These are phyloP conservation scores for Daboia siamensis DNA, from an alignment of 2,113 vertebrate genomes.

Conservation along the genomic window DNA sequence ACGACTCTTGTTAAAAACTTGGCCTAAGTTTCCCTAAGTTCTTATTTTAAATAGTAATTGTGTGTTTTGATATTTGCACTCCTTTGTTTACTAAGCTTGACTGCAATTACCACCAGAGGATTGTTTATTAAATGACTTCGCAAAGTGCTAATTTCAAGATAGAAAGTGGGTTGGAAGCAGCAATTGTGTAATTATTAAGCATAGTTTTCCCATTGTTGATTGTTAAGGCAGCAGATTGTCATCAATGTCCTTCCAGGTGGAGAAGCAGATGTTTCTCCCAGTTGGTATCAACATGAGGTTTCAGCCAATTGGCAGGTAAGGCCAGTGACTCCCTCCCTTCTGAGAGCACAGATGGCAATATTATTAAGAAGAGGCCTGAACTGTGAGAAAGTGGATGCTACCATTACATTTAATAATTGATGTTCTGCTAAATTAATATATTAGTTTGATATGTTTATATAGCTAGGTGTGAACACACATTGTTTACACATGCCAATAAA, in stretches of 20 bases:
- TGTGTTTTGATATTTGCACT: not conserved
- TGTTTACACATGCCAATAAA: not conserved
- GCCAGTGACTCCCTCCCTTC: conserved; percentile 1
- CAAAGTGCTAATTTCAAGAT: conserved; percentile 44
- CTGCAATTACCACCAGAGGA: not conserved
- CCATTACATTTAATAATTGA: not conserved
- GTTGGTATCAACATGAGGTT: conserved; percentile 12
- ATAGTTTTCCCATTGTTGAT: conserved; percentile 9
- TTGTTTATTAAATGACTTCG: conserved; percentile 22
- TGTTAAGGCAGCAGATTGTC: conserved; percentile 40
- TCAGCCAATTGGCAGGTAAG: conserved; percentile 51
- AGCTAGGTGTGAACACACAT: not conserved
- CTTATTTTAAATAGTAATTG: not conserved
- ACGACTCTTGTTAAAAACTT: not conserved
- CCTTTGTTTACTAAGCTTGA: not conserved
- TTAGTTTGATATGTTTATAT: not conserved
- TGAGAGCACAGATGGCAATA: conserved; percentile 40
- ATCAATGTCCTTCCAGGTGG: conserved; percentile 37
- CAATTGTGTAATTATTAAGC: conserved; percentile 52
- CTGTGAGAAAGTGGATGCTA: conserved; percentile 21
- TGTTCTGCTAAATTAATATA: not conserved
- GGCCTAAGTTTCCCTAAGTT: not conserved
- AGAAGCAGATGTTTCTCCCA: conserved; percentile 37
- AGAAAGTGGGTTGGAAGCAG: conserved; percentile 41
- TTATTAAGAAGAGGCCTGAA: conserved; percentile 5